A percentile compares a stretch with the other conserved stretches of the same genome.
These are phyloP conservation scores for Dolomedes plantarius DNA, from an alignment of 2,888 invertebrate genomes.

Conservation along the genomic window DNA sequence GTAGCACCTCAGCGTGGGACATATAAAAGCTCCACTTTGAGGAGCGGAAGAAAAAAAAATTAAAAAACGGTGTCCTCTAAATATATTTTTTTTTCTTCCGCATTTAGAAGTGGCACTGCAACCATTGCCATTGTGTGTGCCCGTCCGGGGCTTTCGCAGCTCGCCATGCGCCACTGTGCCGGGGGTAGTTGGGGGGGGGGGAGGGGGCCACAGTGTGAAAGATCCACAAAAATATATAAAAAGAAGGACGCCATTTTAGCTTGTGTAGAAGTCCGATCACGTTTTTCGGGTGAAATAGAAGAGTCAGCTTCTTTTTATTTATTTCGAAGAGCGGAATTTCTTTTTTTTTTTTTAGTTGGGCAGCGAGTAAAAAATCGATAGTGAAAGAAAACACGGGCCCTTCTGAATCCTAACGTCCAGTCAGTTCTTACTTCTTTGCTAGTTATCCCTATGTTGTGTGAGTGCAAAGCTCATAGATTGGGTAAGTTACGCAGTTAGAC, in stretches of 20 bases:
- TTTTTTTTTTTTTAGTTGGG: neutral
- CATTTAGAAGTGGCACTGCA: neutral
- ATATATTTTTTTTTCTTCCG: too few species aligned
- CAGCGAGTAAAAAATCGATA: too few species aligned
- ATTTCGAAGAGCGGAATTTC: neutral
- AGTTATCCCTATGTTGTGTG: too few species aligned
- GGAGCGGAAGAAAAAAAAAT: too few species aligned
- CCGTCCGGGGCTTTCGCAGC: neutral
- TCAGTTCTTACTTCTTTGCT: too few species aligned
- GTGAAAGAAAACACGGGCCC: too few species aligned
- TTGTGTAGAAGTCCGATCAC: conserved; percentile 37
- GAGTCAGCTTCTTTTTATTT: conserved; percentile 58
- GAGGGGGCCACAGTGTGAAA: conserved; percentile 10
- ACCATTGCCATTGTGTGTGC: neutral
- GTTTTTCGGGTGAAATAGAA: conserved; percentile 62
- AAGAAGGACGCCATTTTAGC: conserved; percentile 26
- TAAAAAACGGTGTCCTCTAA: too few species aligned
- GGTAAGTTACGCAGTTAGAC: too few species aligned
- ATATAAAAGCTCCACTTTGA: too few species aligned
- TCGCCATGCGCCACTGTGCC: neutral
- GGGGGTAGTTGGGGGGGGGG: neutral
- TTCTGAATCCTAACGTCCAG: too few species aligned
- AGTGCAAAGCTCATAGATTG: too few species aligned
- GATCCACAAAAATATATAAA: conserved; percentile 48
- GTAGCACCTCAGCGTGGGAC: too few species aligned